Evolutionary conservation across 2,888 invertebrate genomes (phyloP), one percentile per base, ranked within the genome.

Genomic region (Ptychoptera contaminata): DNA sequence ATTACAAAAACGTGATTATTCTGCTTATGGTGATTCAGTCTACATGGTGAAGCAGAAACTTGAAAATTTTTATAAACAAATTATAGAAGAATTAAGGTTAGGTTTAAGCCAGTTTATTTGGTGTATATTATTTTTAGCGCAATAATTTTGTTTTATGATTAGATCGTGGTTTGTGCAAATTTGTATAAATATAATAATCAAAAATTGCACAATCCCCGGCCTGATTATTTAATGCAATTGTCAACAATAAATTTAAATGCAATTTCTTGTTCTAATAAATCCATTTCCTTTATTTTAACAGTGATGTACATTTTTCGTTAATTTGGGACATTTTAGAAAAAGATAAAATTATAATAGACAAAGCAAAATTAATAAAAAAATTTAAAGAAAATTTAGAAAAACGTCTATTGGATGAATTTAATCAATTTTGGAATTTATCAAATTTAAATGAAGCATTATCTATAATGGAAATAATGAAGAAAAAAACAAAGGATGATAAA

Each of bases 131-230:
- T 7, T 5, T 23, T 23, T 23, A 8, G 14, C 35, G 14, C 35
- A 14, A 35, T 35, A 6, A 35, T 6, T 12, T 5, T 35, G 35
- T 14, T 6, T 16, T 8, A 14, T 16, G 14, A 9, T 37, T 8
- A 8, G 40, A 23, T 12, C 40, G 12, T 14, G 29, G 23, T 8
- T 30, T 40, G 40, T 2, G 40, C 29, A 40, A 40, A 14, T 40
- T 40, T 16, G 23, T 16, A 11, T 11, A 2, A 8, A 23, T 23
- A 23, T n/a, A 37, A 16, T 30, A 16, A 23, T 10, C 6, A 10
- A 14, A 40, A 40, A 40, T 40, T 40, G 40, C 40, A 40, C 40
- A 40, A 30, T 40, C 30, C 40, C 40, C 40, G 40, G 40, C 40
- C 40, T 23, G 12, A 23, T 23, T 23, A 23, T 10, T 12, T 40